phyloP scores from a whole-genome alignment of 2,797 vertebrate species.

The Coilia nasus region DNA sequence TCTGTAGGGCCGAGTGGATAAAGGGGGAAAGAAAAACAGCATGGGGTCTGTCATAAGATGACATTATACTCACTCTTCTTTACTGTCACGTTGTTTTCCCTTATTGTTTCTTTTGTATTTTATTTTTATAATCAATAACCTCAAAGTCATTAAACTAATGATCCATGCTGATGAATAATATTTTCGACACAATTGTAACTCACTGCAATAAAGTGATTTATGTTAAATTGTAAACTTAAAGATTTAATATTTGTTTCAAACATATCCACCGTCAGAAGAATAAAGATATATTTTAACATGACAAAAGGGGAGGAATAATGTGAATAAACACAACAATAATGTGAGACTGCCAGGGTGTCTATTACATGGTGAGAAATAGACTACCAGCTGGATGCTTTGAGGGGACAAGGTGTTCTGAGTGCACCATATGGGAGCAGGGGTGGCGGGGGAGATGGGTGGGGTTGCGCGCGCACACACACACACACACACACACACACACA shows the following conservation, averaged over 20 bases:
- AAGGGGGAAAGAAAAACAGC: neutral
- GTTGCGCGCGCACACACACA: neutral
- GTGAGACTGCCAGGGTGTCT: neutral
- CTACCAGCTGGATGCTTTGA: conserved; percentile 4
- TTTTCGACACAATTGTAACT: neutral
- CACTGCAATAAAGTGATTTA: neutral
- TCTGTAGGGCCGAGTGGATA: neutral
- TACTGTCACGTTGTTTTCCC: neutral
- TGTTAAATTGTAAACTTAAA: neutral
- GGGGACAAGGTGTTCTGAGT: conserved; percentile 2
- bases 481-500: too few relatives aligned
- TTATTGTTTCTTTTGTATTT: neutral
- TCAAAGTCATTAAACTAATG: neutral
- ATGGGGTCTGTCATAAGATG: neutral
- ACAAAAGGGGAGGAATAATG: neutral
- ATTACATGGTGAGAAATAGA: neutral
- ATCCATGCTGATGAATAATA: neutral
- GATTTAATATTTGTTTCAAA: neutral
- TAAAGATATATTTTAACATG: neutral
- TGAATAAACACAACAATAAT: neutral
- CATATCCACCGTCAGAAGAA: neutral
- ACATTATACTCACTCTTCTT: neutral
- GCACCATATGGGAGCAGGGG: neutral
- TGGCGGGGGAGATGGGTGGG: neutral
- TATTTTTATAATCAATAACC: neutral